Evolutionary conservation across 2,888 invertebrate species (phyloP).

Genomic region (Erebia palarica): DNA sequence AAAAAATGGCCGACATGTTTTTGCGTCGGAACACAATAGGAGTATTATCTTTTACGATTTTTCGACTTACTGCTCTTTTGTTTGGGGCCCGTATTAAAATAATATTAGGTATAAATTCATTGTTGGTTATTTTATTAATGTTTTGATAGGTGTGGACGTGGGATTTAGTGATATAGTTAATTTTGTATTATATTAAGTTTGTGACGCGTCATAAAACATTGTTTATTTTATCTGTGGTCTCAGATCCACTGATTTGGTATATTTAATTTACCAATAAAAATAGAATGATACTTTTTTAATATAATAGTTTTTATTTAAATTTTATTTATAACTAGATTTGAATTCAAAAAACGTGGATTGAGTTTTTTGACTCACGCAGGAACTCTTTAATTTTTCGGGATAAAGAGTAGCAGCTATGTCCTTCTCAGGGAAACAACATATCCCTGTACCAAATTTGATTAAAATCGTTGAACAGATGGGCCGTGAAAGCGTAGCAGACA

Average conservation of each 20-base stretch:
- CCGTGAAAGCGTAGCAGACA: too few species aligned
- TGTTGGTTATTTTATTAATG: slow-evolving; percentile 42
- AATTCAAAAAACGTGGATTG: too few species aligned
- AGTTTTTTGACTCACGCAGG: too few species aligned
- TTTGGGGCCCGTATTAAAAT: slow-evolving; percentile 24
- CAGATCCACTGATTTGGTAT: background rate
- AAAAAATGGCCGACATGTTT: slow-evolving; percentile 31
- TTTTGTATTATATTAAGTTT: slow-evolving; percentile 27
- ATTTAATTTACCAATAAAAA: background rate
- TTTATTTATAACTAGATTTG: too few species aligned
- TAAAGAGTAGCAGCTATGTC: too few species aligned
- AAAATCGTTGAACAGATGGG: too few species aligned
- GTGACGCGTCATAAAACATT: slow-evolving; percentile 18
- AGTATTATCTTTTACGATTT: slow-evolving; percentile 38
- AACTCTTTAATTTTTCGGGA: too few species aligned
- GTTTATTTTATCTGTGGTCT: background rate
- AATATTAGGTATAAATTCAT: slow-evolving; percentile 29
- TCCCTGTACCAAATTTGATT: too few species aligned
- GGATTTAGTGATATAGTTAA: slow-evolving; percentile 39
- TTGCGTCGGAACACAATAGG: slow-evolving; percentile 30
- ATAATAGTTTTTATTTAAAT: too few species aligned
- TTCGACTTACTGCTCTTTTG: slow-evolving; percentile 35
- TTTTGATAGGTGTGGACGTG: slow-evolving; percentile 44
- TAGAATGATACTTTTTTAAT: too few species aligned
- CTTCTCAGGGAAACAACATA: too few species aligned